Conservation (phyloP, 2,888 invertebrate species). For the Pilophorus perplexus region DNA sequence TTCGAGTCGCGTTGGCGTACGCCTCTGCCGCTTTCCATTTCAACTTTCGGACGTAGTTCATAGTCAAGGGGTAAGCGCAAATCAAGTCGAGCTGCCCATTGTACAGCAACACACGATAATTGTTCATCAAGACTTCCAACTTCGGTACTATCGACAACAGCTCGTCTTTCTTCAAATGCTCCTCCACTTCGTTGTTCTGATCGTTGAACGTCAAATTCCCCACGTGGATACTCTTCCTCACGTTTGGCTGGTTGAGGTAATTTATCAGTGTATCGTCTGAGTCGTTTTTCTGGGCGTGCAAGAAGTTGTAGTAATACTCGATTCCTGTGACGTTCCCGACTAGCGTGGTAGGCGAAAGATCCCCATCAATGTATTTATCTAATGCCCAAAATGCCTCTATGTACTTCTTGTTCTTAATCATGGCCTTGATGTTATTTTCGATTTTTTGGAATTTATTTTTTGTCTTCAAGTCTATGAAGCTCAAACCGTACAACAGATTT, state of each 20-base stretch:
- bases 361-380: constrained; percentile 63
- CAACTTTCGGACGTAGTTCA: constrained; percentile 70
- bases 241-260: constrained; percentile 23
- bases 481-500: constrained; percentile 75
- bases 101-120: constrained; percentile 75
- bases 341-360: constrained; percentile 58
- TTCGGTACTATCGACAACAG: constrained; percentile 76
- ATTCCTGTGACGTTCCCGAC: constrained; percentile 75
- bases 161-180: constrained; percentile 68
- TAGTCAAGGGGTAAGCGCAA: constrained; percentile 81
- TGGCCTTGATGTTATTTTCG: constrained; percentile 11
- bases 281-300: constrained; percentile 53
- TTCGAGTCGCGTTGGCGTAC: constrained; percentile 65
- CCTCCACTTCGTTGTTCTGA: constrained; percentile 59
- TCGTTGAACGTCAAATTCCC: constrained; percentile 60
- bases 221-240: constrained; percentile 69
- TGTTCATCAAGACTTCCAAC: constrained; percentile 65
- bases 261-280: constrained; percentile 20
- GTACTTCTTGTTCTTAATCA: constrained; percentile 6
- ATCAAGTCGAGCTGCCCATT: constrained; percentile 90
- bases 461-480: constrained; percentile 57
- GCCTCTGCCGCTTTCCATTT: constrained; percentile 64
- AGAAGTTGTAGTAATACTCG: constrained; percentile 70
- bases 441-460: background rate
- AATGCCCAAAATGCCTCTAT: constrained; percentile 61